Base-by-base conservation (phyloP, 2,113 vertebrate species). In the Brachyhypopomus gauderio region DNA sequence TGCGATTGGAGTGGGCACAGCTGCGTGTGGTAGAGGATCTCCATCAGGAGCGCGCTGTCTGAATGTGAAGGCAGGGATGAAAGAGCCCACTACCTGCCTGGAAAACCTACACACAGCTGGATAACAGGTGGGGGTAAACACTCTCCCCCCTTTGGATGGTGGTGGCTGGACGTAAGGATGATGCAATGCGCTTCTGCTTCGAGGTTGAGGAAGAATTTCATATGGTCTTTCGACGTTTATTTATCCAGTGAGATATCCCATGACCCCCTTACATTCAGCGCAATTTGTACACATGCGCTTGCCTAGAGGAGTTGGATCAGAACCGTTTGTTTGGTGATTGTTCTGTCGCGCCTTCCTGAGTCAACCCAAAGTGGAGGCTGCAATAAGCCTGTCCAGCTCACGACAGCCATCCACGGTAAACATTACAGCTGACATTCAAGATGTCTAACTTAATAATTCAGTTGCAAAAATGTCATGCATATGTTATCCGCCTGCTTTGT, bases 381-480 rank as follows among this genome's bases (percentile, higher is more conserved):
- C 79, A 72, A 59, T 75, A 48, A 67, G 30, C 12, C 62, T 36
- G 38, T 38, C 48, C 79, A 59, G 63, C 52, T 60, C 58, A 23
- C 34, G 14, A 75, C 45, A 52, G 11, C 72, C 70, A 81, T 25
- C 60, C 48, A 19, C 16, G 52, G 79, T 9, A 27, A 52, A 69
- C 22, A 73, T 72, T 70, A 75, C 66, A 81, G 62, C 63, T 81
- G 72, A 60, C 80, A 81, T 75, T 75, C 75, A 67, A 55, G 16
- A 69, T 75, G 80, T 81, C 72, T 45, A 76, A 75, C 63, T 75
- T 76, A 76, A 81, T 75, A 55, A 81, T 81, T 75, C 72, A 75
- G 62, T 59, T n/a, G 73, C 56, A 81, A 70, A 81, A 81, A 81
- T 76, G 72, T 75, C 60, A 70, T 56, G 79, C 71, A 56, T 27